Evolutionary conservation across 2,888 invertebrate genomes (phyloP).

Genomic region (Fabriciana adippe): DNA sequence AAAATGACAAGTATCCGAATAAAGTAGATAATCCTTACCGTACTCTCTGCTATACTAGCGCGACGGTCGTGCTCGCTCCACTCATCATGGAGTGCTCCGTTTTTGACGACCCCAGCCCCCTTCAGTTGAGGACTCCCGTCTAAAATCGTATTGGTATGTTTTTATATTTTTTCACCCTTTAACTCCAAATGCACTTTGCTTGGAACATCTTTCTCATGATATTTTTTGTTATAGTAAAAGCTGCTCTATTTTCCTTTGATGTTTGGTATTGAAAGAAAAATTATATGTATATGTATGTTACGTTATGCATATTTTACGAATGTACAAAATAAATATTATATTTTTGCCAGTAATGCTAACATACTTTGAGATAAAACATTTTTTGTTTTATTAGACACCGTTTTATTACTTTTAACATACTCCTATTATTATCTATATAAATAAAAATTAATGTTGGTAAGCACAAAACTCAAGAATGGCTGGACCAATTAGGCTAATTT

Average conservation of each 20-base stretch:
- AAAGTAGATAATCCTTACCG: conserved; percentile 29
- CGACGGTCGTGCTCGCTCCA: conserved; percentile 53
- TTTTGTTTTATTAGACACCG: too few species aligned
- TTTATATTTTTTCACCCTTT: conserved; percentile 19
- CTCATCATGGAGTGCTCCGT: conserved; percentile 65
- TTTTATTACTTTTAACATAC: too few species aligned
- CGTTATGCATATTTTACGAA: too few species aligned
- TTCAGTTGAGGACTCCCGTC: conserved; percentile 63
- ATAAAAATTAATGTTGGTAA: too few species aligned
- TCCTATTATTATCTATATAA: too few species aligned
- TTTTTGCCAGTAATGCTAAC: too few species aligned
- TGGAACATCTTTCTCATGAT: background rate
- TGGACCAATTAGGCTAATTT: too few species aligned
- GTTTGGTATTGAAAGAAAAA: conserved; percentile 7
- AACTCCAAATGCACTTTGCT: conserved; percentile 18
- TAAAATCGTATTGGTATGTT: conserved; percentile 44
- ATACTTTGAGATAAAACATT: too few species aligned
- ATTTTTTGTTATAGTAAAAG: conserved; percentile 8
- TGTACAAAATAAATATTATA: too few species aligned
- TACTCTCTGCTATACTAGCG: conserved; percentile 46
- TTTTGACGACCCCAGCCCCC: conserved; percentile 61
- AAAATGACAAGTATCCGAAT: conserved; percentile 12
- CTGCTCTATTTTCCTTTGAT: background rate
- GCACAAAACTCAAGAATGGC: too few species aligned
- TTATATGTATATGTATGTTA: background rate